A percentile compares a stretch with the other conserved stretches of the same genome.
Conservation (phyloP, 2,888 invertebrate species). For the Tuberolachnus salignus region DNA sequence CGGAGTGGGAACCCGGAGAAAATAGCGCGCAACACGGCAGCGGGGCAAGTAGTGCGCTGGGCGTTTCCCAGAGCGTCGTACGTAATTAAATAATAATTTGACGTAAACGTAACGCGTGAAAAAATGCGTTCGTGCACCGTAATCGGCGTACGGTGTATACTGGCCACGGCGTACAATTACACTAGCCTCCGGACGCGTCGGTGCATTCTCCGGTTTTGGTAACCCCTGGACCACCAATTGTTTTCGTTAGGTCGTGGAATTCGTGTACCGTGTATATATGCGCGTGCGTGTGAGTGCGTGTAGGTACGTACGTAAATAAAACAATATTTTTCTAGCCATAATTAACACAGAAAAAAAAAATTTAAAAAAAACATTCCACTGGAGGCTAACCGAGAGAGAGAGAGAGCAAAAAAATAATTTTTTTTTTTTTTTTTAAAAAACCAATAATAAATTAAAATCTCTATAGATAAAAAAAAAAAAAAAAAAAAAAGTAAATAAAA, state of each 20-base stretch:
- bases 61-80: too few relatives aligned
- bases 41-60: too few relatives aligned
- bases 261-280: slow-evolving; percentile 3
- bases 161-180: too few relatives aligned
- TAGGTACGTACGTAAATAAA: slow-evolving; percentile 36
- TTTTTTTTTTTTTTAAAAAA: too few relatives aligned
- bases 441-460: too few relatives aligned
- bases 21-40: too few relatives aligned
- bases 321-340: slow-evolving; percentile 26
- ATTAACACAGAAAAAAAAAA: too few relatives aligned
- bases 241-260: slow-evolving; percentile 46
- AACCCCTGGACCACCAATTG: slow-evolving; percentile 47
- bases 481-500: too few relatives aligned
- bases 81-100: too few relatives aligned
- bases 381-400: background rate
- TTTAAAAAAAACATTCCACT: slow-evolving; percentile 41
- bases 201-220: slow-evolving; percentile 12
- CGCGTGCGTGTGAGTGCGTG: background rate
- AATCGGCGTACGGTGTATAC: background rate
- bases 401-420: background rate
- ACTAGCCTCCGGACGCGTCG: too few relatives aligned
- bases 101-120: background rate
- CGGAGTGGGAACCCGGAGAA: too few relatives aligned
- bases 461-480: background rate
- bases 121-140: background rate